Evolutionary conservation across 2,797 vertebrate genomes (phyloP).

Genomic region (Galago senegalensis): DNA sequence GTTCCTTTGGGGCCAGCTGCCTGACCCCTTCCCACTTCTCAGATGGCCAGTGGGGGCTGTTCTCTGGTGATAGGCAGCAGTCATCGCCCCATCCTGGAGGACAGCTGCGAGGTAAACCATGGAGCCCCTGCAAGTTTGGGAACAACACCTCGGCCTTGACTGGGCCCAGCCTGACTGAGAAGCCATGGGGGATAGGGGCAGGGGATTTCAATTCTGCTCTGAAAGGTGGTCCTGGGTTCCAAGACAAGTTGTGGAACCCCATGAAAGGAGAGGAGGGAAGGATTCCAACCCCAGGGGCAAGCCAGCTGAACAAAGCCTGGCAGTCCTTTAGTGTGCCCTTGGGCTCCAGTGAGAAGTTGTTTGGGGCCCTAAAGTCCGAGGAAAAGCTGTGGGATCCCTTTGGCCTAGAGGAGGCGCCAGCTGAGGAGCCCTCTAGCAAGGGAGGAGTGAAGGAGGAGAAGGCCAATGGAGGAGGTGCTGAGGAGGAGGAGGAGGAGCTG

Average conservation of each 20-base stretch:
- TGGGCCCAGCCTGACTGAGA: constrained; percentile 90
- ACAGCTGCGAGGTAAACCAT: constrained; percentile 79
- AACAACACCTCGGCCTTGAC: constrained; percentile 74
- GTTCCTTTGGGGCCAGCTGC: constrained; percentile 85
- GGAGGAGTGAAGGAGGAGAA: constrained; percentile 84
- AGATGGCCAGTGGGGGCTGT: constrained; percentile 92
- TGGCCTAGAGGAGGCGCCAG: constrained; percentile 88
- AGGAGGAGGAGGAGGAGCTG: constrained; percentile 93
- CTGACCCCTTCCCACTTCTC: constrained; percentile 81
- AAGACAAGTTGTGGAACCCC: constrained; percentile 93
- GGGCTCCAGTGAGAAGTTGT: constrained; percentile 91
- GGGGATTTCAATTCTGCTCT: constrained; percentile 88
- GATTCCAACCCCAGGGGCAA: constrained; percentile 79
- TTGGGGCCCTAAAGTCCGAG: constrained; percentile 90
- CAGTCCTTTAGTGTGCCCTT: constrained; percentile 92
- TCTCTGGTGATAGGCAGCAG: constrained; percentile 86
- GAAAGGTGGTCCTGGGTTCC: constrained; percentile 86
- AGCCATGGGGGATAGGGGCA: constrained; percentile 91
- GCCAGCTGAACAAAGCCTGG: constrained; percentile 95
- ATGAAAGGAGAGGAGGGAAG: constrained; percentile 92
- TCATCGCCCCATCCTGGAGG: constrained; percentile 68
- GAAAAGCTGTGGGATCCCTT: constrained; percentile 93
- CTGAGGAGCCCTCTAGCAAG: constrained; percentile 78
- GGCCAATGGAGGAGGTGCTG: constrained; percentile 76
- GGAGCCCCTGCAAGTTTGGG: constrained; percentile 88